Percentiles rank a stretch among this genome's conserved stretches.
These are phyloP conservation scores for Psammodynastes pulverulentus DNA, from an alignment of 2,113 vertebrate species.

Conservation along the genomic window DNA sequence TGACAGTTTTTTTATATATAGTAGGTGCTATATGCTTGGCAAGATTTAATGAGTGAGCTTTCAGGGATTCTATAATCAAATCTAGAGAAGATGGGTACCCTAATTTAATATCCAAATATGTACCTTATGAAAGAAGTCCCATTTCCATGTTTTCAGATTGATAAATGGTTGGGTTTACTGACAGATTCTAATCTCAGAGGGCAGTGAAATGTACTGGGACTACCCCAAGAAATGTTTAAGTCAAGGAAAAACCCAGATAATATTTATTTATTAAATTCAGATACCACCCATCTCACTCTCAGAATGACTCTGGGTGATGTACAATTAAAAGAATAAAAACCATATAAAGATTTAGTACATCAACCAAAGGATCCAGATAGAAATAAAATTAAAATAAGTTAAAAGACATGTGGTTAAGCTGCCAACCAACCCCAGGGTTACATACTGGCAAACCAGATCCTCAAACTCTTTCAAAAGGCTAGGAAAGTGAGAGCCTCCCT, in stretches of 20 bases:
- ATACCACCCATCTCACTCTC: not conserved
- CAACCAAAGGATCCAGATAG: not conserved
- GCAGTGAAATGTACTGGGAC: not conserved
- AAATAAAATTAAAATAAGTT: not conserved
- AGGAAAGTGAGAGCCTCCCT: not conserved
- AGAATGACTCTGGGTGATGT: not conserved
- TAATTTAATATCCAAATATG: not conserved
- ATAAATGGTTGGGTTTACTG: not conserved
- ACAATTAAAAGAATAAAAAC: too few relatives aligned
- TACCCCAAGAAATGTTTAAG: not conserved
- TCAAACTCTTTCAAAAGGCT: not conserved
- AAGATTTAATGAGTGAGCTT: not conserved
- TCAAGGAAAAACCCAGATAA: not conserved
- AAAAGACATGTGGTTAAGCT: not conserved
- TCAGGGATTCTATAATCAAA: not conserved
- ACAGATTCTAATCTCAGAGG: not conserved
- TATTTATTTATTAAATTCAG: not conserved
- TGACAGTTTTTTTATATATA: not conserved
- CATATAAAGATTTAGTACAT: not conserved
- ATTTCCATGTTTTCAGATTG: not conserved
- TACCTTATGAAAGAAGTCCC: not conserved
- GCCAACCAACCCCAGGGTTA: not conserved
- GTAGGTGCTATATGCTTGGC: not conserved
- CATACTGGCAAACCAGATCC: not conserved
- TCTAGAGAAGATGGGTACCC: not conserved